These are phyloP conservation scores for Sebastes hopkinsi DNA, from an alignment of 2,797 vertebrate genomes.

Conservation along the genomic window DNA sequence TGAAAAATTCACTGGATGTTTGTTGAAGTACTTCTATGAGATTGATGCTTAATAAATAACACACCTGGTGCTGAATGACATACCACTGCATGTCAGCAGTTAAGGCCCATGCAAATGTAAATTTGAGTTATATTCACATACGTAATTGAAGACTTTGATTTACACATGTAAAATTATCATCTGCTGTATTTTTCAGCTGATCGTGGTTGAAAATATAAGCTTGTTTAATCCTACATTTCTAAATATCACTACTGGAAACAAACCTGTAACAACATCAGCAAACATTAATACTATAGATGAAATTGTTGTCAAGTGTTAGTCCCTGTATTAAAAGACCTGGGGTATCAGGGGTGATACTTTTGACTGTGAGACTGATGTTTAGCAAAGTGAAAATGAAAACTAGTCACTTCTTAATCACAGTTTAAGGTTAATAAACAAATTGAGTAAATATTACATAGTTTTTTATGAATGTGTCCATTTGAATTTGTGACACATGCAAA, in stretches of 20 bases:
- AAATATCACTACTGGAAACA: neutral
- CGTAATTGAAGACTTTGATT: neutral
- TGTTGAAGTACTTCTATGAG: neutral
- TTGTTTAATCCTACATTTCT: neutral
- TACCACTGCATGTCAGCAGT: neutral
- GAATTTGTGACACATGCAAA: neutral
- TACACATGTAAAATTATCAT: neutral
- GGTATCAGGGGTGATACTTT: neutral
- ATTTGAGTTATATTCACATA: neutral
- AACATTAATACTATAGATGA: neutral
- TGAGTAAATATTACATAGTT: neutral
- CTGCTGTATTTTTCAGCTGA: neutral
- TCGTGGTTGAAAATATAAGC: neutral
- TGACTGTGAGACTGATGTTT: neutral
- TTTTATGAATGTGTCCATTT: too few relatives aligned
- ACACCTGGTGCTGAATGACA: accelerated
- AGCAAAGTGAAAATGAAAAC: neutral
- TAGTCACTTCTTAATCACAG: neutral
- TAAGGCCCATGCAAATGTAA: neutral
- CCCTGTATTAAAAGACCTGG: neutral
- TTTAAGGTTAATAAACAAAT: neutral
- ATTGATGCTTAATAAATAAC: neutral
- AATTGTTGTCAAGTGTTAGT: neutral
- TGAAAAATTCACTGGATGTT: too few relatives aligned
- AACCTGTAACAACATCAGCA: neutral